These are phyloP conservation scores for Seriola dumerili DNA, from an alignment of 2,113 vertebrate species.

Conservation along the genomic window DNA sequence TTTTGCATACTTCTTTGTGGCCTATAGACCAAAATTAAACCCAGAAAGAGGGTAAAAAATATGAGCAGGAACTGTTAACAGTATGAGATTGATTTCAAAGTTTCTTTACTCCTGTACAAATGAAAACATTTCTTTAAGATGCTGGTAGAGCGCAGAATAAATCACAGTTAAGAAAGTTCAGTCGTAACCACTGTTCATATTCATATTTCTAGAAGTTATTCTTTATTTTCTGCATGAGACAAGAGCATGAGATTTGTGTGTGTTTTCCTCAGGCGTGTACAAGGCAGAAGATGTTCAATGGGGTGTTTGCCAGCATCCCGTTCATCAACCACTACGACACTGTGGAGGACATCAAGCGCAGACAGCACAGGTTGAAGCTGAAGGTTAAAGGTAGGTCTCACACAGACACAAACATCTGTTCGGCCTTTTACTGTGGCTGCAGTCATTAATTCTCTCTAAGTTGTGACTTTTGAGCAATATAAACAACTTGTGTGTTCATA, in stretches of 20 bases:
- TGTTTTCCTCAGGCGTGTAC: constrained; percentile 72
- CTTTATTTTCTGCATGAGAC: too few species aligned
- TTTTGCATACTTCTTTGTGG: not conserved
- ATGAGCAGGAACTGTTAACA: not conserved
- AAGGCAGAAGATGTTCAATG: constrained; percentile 78
- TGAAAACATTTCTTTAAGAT: not conserved
- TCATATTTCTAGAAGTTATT: too few species aligned
- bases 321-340: constrained; percentile 80
- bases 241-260: not conserved
- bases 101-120: not conserved
- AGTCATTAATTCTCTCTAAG: not conserved
- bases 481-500: too few species aligned
- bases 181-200: too few species aligned
- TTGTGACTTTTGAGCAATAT: too few species aligned
- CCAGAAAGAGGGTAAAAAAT: not conserved
- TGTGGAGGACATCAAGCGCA: constrained; percentile 51
- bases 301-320: constrained; percentile 69
- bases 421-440: not conserved
- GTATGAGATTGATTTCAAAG: not conserved
- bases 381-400: constrained; percentile 71
- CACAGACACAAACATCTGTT: not conserved
- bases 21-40: not conserved
- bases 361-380: constrained; percentile 42
- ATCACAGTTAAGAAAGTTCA: not conserved
- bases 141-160: not conserved